These are phyloP conservation scores for Coreoperca whiteheadi DNA, from an alignment of 2,113 vertebrate species.

Conservation along the genomic window DNA sequence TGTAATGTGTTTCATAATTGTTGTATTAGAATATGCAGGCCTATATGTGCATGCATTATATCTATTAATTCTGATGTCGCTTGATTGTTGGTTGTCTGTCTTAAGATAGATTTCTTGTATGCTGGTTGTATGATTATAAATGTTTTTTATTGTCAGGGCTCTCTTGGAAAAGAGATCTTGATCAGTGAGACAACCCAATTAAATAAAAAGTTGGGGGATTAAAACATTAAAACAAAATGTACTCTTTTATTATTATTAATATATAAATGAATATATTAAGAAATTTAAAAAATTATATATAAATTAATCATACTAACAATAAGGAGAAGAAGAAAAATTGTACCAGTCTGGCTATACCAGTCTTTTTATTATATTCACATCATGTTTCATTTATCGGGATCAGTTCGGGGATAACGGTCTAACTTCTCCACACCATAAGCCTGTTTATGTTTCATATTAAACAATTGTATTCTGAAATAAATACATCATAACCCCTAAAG, in stretches of 20 bases:
- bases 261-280: no score
- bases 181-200: neutral
- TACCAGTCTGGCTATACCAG: no score
- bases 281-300: no score
- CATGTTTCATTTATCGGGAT: neutral
- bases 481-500: neutral
- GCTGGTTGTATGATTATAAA: neutral
- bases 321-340: no score
- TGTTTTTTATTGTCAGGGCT: neutral
- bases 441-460: neutral
- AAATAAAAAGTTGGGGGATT: neutral
- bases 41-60: neutral
- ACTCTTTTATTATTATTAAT: no score
- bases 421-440: neutral
- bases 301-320: no score
- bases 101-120: neutral
- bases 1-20: neutral
- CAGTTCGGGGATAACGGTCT: neutral
- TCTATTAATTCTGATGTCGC: neutral
- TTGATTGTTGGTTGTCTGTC: neutral
- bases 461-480: neutral
- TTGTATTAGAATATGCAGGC: neutral
- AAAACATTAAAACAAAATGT: no score
- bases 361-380: neutral
- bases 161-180: neutral